A percentile compares a stretch with the other conserved stretches of the same genome.
Conservation (phyloP, 2,888 invertebrate genomes). For the Temnothorax unifasciatus region DNA sequence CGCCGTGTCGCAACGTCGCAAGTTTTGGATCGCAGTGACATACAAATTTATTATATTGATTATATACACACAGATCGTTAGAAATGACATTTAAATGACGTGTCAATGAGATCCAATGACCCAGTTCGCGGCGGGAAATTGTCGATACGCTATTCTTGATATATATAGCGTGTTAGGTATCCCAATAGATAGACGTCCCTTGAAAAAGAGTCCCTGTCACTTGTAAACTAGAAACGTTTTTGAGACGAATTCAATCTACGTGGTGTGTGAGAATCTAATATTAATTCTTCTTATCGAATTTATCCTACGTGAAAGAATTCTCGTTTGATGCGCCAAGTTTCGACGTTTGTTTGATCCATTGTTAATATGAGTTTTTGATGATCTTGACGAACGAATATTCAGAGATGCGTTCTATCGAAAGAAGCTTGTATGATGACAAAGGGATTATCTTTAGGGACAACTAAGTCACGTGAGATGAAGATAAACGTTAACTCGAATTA, state of each 20-base stretch:
- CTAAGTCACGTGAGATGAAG: neutral
- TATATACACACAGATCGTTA: neutral
- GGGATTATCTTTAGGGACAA: neutral
- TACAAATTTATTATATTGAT: conserved; percentile 19
- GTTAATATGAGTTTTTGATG: neutral
- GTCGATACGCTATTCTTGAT: neutral
- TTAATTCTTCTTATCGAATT: conserved; percentile 11
- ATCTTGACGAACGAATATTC: neutral
- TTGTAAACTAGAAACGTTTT: neutral
- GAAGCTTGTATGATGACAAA: conserved; percentile 8
- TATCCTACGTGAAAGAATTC: neutral
- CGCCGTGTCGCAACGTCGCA: neutral
- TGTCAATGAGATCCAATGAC: neutral
- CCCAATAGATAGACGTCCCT: neutral
- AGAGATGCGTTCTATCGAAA: conserved; percentile 23
- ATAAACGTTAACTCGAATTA: conserved; percentile 49
- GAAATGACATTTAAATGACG: neutral
- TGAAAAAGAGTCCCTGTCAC: conserved; percentile 8
- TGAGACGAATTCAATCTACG: neutral
- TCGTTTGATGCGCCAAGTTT: neutral
- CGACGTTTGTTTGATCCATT: neutral
- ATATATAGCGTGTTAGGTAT: neutral
- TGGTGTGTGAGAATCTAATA: neutral
- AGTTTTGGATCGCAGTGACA: neutral
- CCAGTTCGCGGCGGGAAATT: neutral